These are phyloP conservation scores for Melipona bicolor DNA, from an alignment of 2,888 invertebrate species.

Conservation along the genomic window DNA sequence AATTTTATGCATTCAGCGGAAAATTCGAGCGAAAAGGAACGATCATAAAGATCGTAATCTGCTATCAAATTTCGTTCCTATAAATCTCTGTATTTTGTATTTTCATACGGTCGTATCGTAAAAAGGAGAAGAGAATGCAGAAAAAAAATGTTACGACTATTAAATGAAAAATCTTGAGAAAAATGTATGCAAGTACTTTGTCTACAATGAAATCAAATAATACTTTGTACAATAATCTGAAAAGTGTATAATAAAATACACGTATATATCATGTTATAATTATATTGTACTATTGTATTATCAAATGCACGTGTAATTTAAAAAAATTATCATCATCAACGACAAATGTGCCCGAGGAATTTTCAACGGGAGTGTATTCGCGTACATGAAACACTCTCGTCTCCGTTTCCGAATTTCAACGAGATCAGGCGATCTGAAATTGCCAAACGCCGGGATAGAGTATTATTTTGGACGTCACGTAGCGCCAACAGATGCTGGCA, in stretches of 20 bases:
- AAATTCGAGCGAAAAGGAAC: conserved; percentile 29
- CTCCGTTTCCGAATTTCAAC: neutral
- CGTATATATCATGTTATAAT: too few relatives aligned
- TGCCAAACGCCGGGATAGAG: neutral
- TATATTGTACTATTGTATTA: too few relatives aligned
- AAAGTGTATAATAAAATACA: too few relatives aligned
- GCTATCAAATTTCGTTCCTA: conserved; percentile 35
- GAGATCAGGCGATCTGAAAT: too few relatives aligned
- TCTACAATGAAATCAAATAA: too few relatives aligned
- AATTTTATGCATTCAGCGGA: conserved; percentile 29
- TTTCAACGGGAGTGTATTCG: neutral
- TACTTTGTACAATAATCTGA: too few relatives aligned
- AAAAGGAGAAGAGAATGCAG: neutral
- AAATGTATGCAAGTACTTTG: too few relatives aligned
- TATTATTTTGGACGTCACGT: neutral
- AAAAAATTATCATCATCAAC: too few relatives aligned
- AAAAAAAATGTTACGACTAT: neutral
- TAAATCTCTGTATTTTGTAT: neutral
- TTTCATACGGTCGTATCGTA: neutral
- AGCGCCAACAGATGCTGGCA: neutral
- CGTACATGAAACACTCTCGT: neutral
- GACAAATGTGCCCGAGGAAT: too few relatives aligned
- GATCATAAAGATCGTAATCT: conserved; percentile 38
- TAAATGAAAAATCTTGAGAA: too few relatives aligned
- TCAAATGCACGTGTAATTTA: too few relatives aligned